Base-by-base conservation (phyloP, 2,113 vertebrate species). In the Mobula birostris region DNA sequence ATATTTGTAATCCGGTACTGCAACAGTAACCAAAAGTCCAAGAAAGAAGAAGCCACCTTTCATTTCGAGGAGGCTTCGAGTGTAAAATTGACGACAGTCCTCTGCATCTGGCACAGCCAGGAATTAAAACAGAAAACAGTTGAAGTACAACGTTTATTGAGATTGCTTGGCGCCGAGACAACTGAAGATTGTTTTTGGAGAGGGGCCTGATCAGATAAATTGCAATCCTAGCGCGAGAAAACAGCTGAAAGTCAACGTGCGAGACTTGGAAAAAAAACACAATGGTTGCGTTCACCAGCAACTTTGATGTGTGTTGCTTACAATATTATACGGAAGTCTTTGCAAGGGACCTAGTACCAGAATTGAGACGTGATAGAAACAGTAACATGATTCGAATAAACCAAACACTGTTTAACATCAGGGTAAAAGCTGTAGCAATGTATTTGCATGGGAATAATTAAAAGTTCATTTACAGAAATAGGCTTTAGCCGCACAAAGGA, bases 1-100 rank as follows among this genome's bases (percentile, higher is more conserved):
- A 74, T 74, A 74, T 93, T 93, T 76, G 91, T 48, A 93, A 93
- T 74, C 17, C 70, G 91, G 74, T 76, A 9, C 32, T 27, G 56
- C 36, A 21, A 48, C n/a, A 36, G 88, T 36, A 91, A 58, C n/a
- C 14, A 36, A 58, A 9, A 91, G n/a, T 70, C 29, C 3, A 82
- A 74, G 17, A 29, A 90, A 15, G 32, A 36, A 90, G 40, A 85
- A 24, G 19, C 82, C 56, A 85, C 82, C 24, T 85, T 85, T 85
- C 82, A 85, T 12, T 58, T 11, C 24, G 29, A 36, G 83, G 24
- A 15, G 85, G 61, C 32, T 90, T 90, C 61, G 63, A 66, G 17
- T 11, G 85, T 90, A 32, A 40, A 72, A 74, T 14, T 93, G 91
- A 74, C 70, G 68, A 40, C 19, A 92, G 17, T 9, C 90, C 9